A percentile compares a stretch with the other conserved stretches of the same genome.
Evolutionary conservation across 2,797 vertebrate species (phyloP).

Genomic region (Phataginus tetradactyla): DNA sequence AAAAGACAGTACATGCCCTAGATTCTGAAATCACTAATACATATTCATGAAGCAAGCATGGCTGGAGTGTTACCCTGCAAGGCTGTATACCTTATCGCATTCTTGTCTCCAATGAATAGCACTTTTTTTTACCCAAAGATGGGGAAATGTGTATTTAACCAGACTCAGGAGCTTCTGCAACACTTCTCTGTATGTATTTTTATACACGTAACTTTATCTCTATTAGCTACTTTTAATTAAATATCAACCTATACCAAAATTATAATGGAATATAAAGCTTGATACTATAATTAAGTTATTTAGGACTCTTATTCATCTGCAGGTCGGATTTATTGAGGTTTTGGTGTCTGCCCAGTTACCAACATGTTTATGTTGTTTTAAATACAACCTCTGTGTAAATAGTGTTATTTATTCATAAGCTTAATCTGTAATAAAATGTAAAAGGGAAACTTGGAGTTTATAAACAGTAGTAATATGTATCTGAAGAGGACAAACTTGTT

Average conservation of each 20-base stretch:
- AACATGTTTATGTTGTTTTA: conserved; percentile 74
- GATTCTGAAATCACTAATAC: conserved; percentile 74
- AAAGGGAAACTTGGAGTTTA: conserved; percentile 75
- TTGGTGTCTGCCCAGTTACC: conserved; percentile 74
- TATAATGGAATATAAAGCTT: conserved; percentile 85
- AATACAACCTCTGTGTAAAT: conserved; percentile 72
- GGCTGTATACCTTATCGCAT: background rate
- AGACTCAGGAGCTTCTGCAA: background rate
- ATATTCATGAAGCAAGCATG: conserved; percentile 73
- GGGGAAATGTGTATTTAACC: background rate
- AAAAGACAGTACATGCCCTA: conserved; percentile 74
- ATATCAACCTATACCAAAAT: conserved; percentile 85
- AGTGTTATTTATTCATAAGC: conserved; percentile 83
- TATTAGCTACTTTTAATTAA: conserved; percentile 87
- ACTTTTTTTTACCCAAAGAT: conserved; percentile 37
- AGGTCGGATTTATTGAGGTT: conserved; percentile 84
- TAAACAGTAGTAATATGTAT: conserved; percentile 58
- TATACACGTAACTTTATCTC: conserved; percentile 25
- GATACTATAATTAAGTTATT: conserved; percentile 88
- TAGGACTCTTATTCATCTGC: conserved; percentile 85
- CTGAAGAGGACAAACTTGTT: conserved; percentile 34
- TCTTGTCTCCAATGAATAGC: conserved; percentile 43
- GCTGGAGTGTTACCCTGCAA: conserved; percentile 43
- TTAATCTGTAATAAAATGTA: conserved; percentile 72
- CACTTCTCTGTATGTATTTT: background rate